These are phyloP conservation scores for Drosophila repleta DNA, from an alignment of 1,140 invertebrate species.

Conservation along the genomic window DNA sequence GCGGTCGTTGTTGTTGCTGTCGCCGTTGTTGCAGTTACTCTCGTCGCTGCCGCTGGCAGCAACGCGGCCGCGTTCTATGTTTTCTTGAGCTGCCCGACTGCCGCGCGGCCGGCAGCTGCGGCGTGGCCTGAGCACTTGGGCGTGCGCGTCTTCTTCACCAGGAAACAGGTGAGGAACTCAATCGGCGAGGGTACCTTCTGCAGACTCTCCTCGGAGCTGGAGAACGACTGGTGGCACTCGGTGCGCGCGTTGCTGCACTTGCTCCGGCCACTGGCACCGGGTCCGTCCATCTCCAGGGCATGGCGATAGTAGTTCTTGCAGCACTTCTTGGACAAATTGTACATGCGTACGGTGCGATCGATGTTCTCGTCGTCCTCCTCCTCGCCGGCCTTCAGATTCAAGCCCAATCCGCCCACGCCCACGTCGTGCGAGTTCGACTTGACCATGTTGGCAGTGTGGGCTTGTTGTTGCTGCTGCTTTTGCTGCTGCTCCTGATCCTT, in stretches of 20 bases:
- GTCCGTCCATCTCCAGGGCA: constrained; percentile 59
- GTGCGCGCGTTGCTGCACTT: constrained; percentile 64
- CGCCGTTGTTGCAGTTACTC: constrained; percentile 26
- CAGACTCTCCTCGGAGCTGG: constrained; percentile 77
- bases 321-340: constrained; percentile 80
- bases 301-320: constrained; percentile 81
- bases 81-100: constrained; percentile 46
- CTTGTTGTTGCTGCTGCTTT: constrained; percentile 17
- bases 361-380: constrained; percentile 77
- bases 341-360: constrained; percentile 79
- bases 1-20: constrained; percentile 22
- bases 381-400: constrained; percentile 60
- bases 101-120: constrained; percentile 25
- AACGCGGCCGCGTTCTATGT: constrained; percentile 73
- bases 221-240: constrained; percentile 49
- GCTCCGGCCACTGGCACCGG: constrained; percentile 48
- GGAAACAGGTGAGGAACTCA: constrained; percentile 79
- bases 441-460: constrained; percentile 47
- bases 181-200: constrained; percentile 79
- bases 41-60: constrained; percentile 46
- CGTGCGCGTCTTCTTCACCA: constrained; percentile 73
- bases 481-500: constrained; percentile 21
- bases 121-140: constrained; percentile 46
- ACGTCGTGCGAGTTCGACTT: constrained; percentile 69
- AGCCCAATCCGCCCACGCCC: constrained; percentile 62